Conservation (phyloP, 2,113 vertebrate species). For the Cynoglossus semilaevis region DNA sequence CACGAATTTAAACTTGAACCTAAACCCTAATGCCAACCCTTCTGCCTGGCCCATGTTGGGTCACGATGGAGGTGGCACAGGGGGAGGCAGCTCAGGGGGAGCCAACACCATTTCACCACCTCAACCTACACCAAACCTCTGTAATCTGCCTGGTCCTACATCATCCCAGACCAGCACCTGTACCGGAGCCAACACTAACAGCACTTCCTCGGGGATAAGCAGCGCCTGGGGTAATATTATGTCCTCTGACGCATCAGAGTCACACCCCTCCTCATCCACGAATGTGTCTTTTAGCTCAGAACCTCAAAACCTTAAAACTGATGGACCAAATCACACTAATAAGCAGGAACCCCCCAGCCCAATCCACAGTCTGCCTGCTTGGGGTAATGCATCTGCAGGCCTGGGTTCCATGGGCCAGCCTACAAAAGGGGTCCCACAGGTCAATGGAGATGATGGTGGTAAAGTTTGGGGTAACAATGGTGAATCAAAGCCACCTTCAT, state of each 20-base stretch:
- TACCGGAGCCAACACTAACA: slow-evolving; percentile 86
- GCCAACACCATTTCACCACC: slow-evolving; percentile 74
- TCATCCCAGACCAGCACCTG: slow-evolving; percentile 73
- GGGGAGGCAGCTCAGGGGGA: slow-evolving; percentile 82
- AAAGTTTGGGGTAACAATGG: slow-evolving; percentile 89
- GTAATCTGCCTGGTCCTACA: slow-evolving; percentile 86
- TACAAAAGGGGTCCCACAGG: slow-evolving; percentile 73
- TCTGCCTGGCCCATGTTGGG: slow-evolving; percentile 97
- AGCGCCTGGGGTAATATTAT: slow-evolving; percentile 91
- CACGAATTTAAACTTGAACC: slow-evolving; percentile 93
- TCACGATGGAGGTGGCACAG: slow-evolving; percentile 87
- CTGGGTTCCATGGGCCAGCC: slow-evolving; percentile 86
- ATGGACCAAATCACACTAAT: slow-evolving; percentile 97
- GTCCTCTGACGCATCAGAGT: slow-evolving; percentile 87
- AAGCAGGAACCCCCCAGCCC: slow-evolving; percentile 80
- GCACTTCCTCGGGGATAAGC: slow-evolving; percentile 79
- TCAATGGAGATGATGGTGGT: slow-evolving; percentile 81
- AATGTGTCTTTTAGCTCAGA: slow-evolving; percentile 99
- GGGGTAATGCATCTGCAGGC: slow-evolving; percentile 84
- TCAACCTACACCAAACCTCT: slow-evolving; percentile 83
- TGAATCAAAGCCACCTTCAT: slow-evolving; percentile 73
- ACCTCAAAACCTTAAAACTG: slow-evolving; percentile 99
- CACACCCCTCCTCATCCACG: slow-evolving; percentile 88
- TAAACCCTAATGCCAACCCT: slow-evolving; percentile 97
- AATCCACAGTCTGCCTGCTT: slow-evolving; percentile 86